Evolutionary conservation across 2,113 vertebrate genomes (phyloP), one percentile per base, ranked within the genome.

Genomic region (Australoheros scitulus): DNA sequence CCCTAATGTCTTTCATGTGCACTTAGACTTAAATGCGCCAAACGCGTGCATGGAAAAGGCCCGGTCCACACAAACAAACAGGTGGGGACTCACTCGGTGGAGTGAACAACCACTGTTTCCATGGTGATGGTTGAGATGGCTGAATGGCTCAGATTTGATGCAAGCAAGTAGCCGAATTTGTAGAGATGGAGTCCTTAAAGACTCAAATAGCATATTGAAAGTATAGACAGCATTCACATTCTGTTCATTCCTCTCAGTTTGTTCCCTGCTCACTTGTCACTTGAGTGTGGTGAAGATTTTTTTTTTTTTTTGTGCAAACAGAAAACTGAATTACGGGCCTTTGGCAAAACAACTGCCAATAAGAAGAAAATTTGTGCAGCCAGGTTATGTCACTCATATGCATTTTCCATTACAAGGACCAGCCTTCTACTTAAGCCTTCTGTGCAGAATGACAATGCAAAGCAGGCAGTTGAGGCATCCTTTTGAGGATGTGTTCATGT

Each of bases 81-180:
- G 83, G 87, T 86, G 81, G 61, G 80, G 60, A 59, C 59, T 65
- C 32, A 1, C 68, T 79, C 34, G 15, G 50, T 56, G 63, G 55
- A 80, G 55, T 63, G 88, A 86, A 85, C 24, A 26, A 70, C 63
- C 47, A 81, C 92, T 88, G 94, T 94, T 94, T 90, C 93, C 93
- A 95, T 95, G 92, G 94, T 81, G 81, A 95, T 81, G 74, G 70
- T 68, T 87, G 79, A 72, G 59, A 72, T 59, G 77, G 87, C 64
- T 81, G 81, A 38, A 82, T 84, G 64, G 81, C 81, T 90, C 64
- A 79, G 43, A 84, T 77, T 77, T 82, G 65, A 85, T 89, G 78
- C 61, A 20, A 82, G 43, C 64, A 77, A 76, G 63, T 61, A 77
- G 61, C 14, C 76, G 55, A 79, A 83, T 87, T 57, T 86, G 52